These are phyloP conservation scores for Chauna torquata DNA, from an alignment of 2,113 vertebrate genomes.

Conservation along the genomic window DNA sequence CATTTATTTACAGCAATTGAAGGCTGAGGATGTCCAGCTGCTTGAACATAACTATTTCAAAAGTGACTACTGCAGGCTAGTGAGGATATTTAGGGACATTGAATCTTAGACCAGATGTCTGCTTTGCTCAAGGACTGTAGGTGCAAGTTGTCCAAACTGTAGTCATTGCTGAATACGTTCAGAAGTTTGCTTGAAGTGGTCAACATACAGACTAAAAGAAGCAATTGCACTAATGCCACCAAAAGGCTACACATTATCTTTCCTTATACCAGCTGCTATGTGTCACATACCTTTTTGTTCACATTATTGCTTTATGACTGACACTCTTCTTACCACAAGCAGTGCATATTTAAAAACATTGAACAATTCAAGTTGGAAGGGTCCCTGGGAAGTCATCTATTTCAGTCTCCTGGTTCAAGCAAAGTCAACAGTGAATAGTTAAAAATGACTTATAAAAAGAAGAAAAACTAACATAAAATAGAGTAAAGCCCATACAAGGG, in stretches of 20 bases:
- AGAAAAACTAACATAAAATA: not conserved
- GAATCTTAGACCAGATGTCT: not conserved
- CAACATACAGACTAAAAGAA: not conserved
- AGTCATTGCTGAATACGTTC: not conserved
- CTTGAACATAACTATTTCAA: not conserved
- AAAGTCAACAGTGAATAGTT: not conserved
- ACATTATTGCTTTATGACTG: not conserved
- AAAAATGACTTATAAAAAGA: not conserved
- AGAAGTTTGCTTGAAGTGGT: not conserved
- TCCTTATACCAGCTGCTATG: not conserved
- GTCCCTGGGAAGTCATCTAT: not conserved
- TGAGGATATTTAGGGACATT: not conserved
- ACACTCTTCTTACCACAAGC: not conserved
- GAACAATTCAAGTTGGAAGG: not conserved
- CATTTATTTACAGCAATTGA: not conserved
- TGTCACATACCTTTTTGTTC: not conserved
- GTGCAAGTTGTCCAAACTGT: not conserved
- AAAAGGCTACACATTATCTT: not conserved
- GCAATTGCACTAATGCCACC: not conserved
- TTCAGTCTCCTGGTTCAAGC: not conserved
- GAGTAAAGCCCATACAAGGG: not conserved
- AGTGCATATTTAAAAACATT: not conserved
- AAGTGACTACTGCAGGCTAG: not conserved
- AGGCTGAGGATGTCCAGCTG: not conserved
- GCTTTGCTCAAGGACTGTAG: not conserved